Percentiles rank a stretch among this genome's conserved stretches.
Conservation (phyloP, 2,888 invertebrate species). For the Galerucella calmariensis region DNA sequence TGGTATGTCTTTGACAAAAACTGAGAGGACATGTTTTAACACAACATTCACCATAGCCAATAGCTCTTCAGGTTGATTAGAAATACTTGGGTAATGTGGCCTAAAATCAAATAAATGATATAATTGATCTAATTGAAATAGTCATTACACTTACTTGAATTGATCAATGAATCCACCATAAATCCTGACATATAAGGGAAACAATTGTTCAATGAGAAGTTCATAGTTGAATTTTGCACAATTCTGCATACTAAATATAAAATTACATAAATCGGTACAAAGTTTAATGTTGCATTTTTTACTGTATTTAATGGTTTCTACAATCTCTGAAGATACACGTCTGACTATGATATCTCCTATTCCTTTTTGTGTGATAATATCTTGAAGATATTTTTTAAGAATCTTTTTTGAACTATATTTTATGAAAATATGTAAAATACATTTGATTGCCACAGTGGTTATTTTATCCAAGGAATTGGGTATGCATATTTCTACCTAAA, state of each 20-base stretch:
- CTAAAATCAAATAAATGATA: slow-evolving; percentile 26
- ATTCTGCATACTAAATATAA: slow-evolving; percentile 49
- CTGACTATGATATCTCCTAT: slow-evolving; percentile 45
- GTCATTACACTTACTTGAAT: slow-evolving; percentile 46
- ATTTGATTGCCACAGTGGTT: slow-evolving; percentile 62
- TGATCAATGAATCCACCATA: slow-evolving; percentile 50
- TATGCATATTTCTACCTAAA: slow-evolving; percentile 42
- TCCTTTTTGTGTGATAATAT: slow-evolving; percentile 44
- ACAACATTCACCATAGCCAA: slow-evolving; percentile 47
- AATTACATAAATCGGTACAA: slow-evolving; percentile 50
- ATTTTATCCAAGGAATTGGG: slow-evolving; percentile 55
- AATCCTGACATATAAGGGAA: slow-evolving; percentile 51
- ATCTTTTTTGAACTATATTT: slow-evolving; percentile 48
- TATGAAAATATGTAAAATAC: slow-evolving; percentile 50
- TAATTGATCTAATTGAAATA: background rate
- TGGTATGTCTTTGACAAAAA: slow-evolving; percentile 46
- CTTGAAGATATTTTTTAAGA: slow-evolving; percentile 51
- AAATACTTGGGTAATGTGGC: background rate
- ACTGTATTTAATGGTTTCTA: slow-evolving; percentile 43
- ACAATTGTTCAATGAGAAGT: slow-evolving; percentile 46
- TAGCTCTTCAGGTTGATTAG: slow-evolving; percentile 39
- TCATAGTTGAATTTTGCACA: slow-evolving; percentile 46
- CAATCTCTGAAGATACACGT: slow-evolving; percentile 39
- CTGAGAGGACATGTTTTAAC: slow-evolving; percentile 48
- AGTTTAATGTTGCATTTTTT: slow-evolving; percentile 47